Percentiles rank a stretch among this genome's conserved stretches.
Conservation (phyloP, 2,113 vertebrate genomes). For the Pavo muticus region DNA sequence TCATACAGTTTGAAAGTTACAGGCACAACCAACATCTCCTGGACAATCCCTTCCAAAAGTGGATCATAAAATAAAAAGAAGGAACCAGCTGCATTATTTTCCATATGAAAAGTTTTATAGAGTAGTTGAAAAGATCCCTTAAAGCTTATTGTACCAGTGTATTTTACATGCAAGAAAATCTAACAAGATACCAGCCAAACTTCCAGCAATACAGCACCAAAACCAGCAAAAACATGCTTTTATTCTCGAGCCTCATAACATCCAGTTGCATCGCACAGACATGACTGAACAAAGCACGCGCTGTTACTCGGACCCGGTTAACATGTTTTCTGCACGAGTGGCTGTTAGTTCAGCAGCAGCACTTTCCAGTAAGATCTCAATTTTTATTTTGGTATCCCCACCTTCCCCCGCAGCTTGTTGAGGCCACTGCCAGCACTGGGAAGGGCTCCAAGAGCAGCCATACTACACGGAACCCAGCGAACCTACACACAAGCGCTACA, state of each 20-base stretch:
- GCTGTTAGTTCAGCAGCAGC: not conserved
- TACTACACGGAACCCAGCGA: not conserved
- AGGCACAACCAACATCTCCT: not conserved
- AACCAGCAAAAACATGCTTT: conserved; percentile 34
- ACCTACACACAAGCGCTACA: not conserved
- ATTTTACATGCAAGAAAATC: not conserved
- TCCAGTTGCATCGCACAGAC: not conserved
- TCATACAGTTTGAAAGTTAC: not conserved
- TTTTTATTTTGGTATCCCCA: not conserved
- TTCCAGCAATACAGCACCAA: conserved; percentile 5
- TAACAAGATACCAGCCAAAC: not conserved
- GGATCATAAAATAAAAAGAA: not conserved
- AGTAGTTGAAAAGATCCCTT: not conserved
- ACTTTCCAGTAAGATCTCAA: not conserved
- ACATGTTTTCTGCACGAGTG: not conserved
- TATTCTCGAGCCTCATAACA: conserved; percentile 17
- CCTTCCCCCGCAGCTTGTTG: not conserved
- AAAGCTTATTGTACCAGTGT: not conserved
- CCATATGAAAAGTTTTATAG: not conserved
- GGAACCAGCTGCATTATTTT: not conserved
- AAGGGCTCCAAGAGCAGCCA: not conserved
- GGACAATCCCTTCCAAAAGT: not conserved
- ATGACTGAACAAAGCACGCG: conserved; percentile 5
- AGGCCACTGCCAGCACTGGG: not conserved
- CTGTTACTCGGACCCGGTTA: not conserved